Conservation (phyloP, 1,140 invertebrate genomes). For the Tetraneura akinire region DNA sequence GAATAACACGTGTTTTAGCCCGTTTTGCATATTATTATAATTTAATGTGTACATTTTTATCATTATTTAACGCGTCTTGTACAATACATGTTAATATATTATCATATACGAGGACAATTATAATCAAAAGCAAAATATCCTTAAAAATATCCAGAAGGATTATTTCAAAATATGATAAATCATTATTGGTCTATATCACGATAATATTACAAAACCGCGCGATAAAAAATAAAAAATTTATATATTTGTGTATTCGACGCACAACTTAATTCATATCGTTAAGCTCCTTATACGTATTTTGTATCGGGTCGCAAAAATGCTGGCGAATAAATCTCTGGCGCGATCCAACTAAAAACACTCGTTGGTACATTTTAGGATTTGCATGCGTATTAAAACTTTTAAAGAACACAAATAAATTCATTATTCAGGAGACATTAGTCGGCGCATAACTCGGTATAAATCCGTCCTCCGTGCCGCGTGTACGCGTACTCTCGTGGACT, state of each 20-base stretch:
- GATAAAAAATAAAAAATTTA: no score
- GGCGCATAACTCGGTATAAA: not conserved
- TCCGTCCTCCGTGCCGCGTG: not conserved
- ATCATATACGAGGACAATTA: no score
- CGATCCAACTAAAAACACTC: slow-evolving; percentile 1
- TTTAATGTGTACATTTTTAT: no score
- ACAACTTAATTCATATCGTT: not conserved
- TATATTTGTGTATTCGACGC: not conserved
- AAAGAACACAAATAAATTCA: slow-evolving; percentile 36
- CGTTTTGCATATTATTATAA: not conserved
- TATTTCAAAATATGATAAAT: no score
- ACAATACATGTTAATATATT: no score
- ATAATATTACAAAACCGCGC: no score
- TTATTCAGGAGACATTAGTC: slow-evolving; percentile 41
- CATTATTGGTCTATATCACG: no score
- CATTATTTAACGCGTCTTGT: no score
- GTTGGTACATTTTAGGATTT: slow-evolving; percentile 13
- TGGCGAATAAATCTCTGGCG: not conserved
- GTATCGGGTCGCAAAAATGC: not conserved
- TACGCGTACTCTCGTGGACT: not conserved
- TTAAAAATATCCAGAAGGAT: no score
- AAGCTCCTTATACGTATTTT: not conserved
- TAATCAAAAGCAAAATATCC: no score
- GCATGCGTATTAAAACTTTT: slow-evolving; percentile 41
- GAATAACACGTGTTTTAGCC: not conserved